These are phyloP conservation scores for Latrodectus geometricus DNA, from an alignment of 1,140 invertebrate genomes.

Conservation along the genomic window DNA sequence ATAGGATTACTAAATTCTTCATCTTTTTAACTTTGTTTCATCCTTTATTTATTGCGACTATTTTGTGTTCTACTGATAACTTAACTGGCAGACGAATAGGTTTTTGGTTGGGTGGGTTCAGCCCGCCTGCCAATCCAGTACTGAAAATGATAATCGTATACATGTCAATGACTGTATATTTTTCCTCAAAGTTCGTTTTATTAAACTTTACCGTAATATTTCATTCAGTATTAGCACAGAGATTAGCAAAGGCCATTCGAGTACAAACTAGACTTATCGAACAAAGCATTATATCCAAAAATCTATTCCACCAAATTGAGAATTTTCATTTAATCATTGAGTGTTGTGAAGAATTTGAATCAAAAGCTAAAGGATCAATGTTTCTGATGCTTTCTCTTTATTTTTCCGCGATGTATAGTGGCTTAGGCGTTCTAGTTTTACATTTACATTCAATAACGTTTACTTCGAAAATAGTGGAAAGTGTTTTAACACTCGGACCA, in stretches of 20 bases:
- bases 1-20: background rate
- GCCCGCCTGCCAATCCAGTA: background rate
- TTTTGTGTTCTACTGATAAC: background rate
- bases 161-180: background rate
- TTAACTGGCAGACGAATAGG: background rate
- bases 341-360: background rate
- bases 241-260: background rate
- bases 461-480: background rate
- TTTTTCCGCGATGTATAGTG: background rate
- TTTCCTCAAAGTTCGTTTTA: background rate
- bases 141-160: background rate
- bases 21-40: background rate
- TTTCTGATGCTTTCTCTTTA: background rate
- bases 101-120: background rate
- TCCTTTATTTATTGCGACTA: background rate
- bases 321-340: background rate
- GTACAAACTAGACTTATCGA: background rate
- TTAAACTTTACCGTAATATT: background rate
- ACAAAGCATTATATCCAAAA: background rate
- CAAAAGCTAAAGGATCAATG: background rate
- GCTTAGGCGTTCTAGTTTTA: background rate
- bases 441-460: too few species aligned
- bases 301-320: background rate
- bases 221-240: background rate
- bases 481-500: background rate